Evolutionary conservation across 2,797 vertebrate species (phyloP).

Genomic region (Pelodytes ibericus): DNA sequence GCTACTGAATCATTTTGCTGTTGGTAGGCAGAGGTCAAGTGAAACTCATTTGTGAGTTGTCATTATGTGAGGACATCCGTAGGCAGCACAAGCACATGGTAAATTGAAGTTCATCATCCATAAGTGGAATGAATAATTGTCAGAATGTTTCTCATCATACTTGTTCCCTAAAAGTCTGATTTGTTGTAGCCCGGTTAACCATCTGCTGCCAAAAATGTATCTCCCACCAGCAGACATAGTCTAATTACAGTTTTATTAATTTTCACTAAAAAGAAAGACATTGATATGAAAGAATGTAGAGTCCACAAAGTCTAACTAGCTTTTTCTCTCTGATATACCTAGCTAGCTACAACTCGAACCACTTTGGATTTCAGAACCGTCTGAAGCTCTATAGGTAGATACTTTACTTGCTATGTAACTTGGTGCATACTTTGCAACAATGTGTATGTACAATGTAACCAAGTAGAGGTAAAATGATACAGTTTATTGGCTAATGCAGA

Average conservation of each 20-base stretch:
- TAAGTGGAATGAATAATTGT: conserved; percentile 49
- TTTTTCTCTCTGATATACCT: too few relatives aligned
- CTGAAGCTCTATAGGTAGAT: too few relatives aligned
- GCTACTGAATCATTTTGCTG: conserved; percentile 32
- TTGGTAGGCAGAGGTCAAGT: conserved; percentile 52
- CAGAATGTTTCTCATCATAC: conserved; percentile 24
- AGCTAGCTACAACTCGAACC: too few relatives aligned
- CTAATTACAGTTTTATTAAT: background rate
- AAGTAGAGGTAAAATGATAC: too few relatives aligned
- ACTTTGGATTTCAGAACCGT: too few relatives aligned
- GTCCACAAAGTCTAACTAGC: too few relatives aligned
- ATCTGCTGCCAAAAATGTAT: background rate
- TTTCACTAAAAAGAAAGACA: too few relatives aligned
- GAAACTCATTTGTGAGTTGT: conserved; percentile 55
- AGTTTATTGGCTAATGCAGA: too few relatives aligned
- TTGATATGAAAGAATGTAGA: too few relatives aligned
- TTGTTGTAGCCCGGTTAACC: background rate
- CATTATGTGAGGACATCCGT: conserved; percentile 45
- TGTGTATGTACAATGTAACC: too few relatives aligned
- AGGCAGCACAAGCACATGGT: conserved; percentile 36
- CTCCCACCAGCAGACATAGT: background rate
- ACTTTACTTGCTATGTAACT: too few relatives aligned
- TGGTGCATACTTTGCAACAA: too few relatives aligned
- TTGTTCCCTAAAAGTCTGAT: conserved; percentile 14
- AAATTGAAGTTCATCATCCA: conserved; percentile 45